Conservation (phyloP, 2,113 vertebrate genomes). For the Microcebus griseorufus region DNA sequence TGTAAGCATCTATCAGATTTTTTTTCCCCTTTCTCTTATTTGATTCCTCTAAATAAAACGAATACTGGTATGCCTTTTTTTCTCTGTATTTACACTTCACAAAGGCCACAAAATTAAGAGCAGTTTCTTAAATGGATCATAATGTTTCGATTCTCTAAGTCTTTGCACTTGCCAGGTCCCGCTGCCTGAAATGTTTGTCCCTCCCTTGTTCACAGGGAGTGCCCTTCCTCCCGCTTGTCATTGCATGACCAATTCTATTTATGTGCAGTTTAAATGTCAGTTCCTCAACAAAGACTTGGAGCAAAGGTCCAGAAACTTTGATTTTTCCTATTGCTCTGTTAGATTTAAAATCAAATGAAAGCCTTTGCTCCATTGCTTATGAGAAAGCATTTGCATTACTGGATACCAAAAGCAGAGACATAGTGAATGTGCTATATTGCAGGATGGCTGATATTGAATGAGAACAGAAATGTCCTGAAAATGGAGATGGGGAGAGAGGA, state of each 20-base stretch:
- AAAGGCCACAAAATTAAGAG: neutral
- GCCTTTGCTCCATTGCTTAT: neutral
- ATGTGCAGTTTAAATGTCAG: neutral
- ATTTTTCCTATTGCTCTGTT: neutral
- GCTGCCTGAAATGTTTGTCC: neutral
- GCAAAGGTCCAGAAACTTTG: neutral
- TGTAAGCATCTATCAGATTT: neutral
- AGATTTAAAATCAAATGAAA: conserved; percentile 27
- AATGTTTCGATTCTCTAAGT: neutral
- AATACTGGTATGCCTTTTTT: neutral
- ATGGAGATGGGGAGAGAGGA: neutral
- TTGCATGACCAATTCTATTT: neutral
- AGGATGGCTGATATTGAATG: neutral
- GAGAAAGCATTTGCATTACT: neutral
- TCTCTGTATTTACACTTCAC: neutral
- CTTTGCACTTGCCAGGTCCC: neutral
- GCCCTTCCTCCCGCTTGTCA: neutral
- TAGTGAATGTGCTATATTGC: neutral
- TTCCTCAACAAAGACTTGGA: neutral
- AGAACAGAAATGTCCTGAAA: conserved; percentile 4
- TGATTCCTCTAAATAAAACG: conserved; percentile 9
- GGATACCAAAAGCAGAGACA: neutral
- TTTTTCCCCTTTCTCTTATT: neutral
- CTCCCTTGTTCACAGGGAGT: neutral
- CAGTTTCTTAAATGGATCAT: neutral